These are phyloP conservation scores for Spondyliosoma cantharus DNA, from an alignment of 2,797 vertebrate species.

Conservation along the genomic window DNA sequence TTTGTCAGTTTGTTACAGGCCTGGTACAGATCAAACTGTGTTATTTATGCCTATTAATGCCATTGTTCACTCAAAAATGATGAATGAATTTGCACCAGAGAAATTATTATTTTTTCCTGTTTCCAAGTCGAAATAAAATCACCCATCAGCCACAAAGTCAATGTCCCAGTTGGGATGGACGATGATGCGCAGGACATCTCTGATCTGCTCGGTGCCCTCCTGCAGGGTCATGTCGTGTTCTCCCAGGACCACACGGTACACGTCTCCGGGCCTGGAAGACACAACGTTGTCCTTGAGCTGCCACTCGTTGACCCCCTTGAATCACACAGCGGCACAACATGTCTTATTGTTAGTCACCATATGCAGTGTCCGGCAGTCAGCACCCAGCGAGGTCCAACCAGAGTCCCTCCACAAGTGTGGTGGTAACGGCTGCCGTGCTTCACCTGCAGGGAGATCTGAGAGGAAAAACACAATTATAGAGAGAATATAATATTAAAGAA, in stretches of 20 bases:
- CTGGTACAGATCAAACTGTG: too few species aligned
- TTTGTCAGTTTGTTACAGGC: too few species aligned
- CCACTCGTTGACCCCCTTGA: background rate
- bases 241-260: slow-evolving; percentile 86
- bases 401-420: slow-evolving; percentile 88
- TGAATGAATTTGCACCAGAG: background rate
- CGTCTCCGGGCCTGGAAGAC: slow-evolving; percentile 75
- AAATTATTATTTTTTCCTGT: background rate
- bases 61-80: background rate
- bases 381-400: slow-evolving; percentile 86
- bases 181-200: slow-evolving; percentile 81
- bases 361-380: slow-evolving; percentile 89
- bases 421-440: slow-evolving; percentile 79
- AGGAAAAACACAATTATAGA: background rate
- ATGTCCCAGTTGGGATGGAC: slow-evolving; percentile 86
- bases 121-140: slow-evolving; percentile 8
- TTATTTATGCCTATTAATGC: too few species aligned
- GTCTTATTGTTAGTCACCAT: slow-evolving; percentile 76
- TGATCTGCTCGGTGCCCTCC: slow-evolving; percentile 86
- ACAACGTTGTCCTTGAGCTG: background rate
- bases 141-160: slow-evolving; percentile 83
- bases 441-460: slow-evolving; percentile 87
- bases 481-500: background rate
- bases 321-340: background rate
- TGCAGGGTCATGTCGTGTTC: slow-evolving; percentile 79